Evolutionary conservation across 2,888 invertebrate species (phyloP), one percentile per base, ranked within the genome.

Genomic region (Synergus laeviventris): DNA sequence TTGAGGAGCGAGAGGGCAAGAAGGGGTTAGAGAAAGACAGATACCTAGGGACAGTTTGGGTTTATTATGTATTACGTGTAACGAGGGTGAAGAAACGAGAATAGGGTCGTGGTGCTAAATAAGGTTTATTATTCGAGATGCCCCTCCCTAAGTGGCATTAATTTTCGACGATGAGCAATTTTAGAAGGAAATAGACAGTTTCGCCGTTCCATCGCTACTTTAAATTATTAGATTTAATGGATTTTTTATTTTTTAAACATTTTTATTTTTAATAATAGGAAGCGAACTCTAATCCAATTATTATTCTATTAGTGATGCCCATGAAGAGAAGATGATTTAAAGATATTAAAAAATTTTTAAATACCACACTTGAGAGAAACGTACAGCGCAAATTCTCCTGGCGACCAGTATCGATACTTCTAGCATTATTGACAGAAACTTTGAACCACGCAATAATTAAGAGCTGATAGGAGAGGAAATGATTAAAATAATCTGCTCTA

Each of bases 61-160:
- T 70, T 70, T 70, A 70, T 70, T 70, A 36, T 49, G 70, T 49
- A 70, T 70, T 49, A 70, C 70, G 70, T 70, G 62, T 64, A 49
- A 75, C 64, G 64, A 42, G 45, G 56, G 36, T 38, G 61, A 31
- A 49, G 45, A 62, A 62, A 36, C 11, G 31, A 75, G 49, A 54
- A 36, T 12, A 49, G 31, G 45, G 9, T 49, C 12, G 70, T 49
- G 70, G 45, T 49, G 31, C 49, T 24, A 70, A 70, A 49, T 70
- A 70, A 70, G 31, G 45, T 70, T 70, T 70, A 70, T 70, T 70
- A 70, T 49, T 70, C 49, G 31, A 24, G 11, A 70, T 49, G 31
- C 49, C 31, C 31, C 49, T 11, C 31, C 11, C 36, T 70, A 49
- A 70, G 31, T 49, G 49, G 24, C 49, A 70, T 36, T 70, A 45